Evolutionary conservation across 2,888 invertebrate species (phyloP).

Genomic region (Microctonus aethiopoides): DNA sequence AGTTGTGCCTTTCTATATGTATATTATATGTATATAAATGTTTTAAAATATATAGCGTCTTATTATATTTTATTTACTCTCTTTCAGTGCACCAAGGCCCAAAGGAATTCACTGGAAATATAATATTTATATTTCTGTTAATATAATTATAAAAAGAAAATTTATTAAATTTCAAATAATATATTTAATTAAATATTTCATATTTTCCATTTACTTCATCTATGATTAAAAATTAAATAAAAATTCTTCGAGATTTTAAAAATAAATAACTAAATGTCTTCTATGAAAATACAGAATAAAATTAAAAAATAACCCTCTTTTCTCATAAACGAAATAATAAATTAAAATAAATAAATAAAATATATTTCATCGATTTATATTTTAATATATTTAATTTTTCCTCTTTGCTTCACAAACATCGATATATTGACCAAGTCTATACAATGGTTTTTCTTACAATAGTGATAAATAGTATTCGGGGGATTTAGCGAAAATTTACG

Average conservation of each 20-base stretch:
- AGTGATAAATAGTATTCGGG: not conserved
- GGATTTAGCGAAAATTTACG: conserved; percentile 7
- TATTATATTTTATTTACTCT: conserved; percentile 9
- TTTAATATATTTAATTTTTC: not conserved
- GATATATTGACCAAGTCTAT: not conserved
- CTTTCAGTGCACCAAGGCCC: conserved; percentile 14
- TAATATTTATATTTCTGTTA: too few relatives aligned
- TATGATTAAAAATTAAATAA: too few relatives aligned
- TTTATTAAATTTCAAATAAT: too few relatives aligned
- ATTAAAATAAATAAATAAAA: conserved; percentile 4
- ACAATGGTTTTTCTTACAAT: not conserved
- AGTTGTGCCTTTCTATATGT: not conserved
- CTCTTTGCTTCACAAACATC: conserved; percentile 2
- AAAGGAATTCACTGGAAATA: not conserved
- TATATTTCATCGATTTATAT: not conserved
- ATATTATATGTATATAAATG: not conserved
- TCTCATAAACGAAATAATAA: too few relatives aligned
- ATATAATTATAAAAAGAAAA: too few relatives aligned
- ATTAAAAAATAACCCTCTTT: too few relatives aligned
- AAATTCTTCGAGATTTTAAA: too few relatives aligned
- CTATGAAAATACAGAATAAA: too few relatives aligned
- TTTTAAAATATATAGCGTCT: not conserved
- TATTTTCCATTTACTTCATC: too few relatives aligned
- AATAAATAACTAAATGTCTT: too few relatives aligned
- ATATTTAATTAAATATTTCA: too few relatives aligned